These are phyloP conservation scores for Rhabditoides inermis DNA, from an alignment of 2,888 invertebrate species.

Conservation along the genomic window DNA sequence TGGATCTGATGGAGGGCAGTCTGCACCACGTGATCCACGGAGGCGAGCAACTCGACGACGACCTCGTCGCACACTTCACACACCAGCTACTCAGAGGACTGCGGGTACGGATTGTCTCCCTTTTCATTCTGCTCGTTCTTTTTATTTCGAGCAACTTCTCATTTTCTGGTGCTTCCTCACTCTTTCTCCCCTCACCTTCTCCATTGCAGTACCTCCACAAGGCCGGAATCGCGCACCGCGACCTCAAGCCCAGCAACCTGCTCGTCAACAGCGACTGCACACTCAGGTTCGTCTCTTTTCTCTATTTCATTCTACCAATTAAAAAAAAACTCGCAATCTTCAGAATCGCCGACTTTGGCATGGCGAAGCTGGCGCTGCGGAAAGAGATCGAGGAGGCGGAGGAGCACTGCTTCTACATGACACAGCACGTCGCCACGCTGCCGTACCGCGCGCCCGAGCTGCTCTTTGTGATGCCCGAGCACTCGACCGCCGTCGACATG, in stretches of 20 bases:
- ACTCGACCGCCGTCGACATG: conserved; percentile 48
- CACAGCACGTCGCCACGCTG: conserved; percentile 46
- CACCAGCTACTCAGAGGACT: conserved; percentile 42
- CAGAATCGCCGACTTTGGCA: conserved; percentile 9
- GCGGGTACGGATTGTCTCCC: conserved; percentile 11
- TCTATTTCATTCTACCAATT: conserved; percentile 36
- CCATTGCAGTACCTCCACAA: conserved; percentile 46
- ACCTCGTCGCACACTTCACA: conserved; percentile 33
- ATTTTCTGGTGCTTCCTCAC: no score
- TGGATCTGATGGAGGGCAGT: conserved; percentile 48
- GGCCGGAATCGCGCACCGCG: conserved; percentile 46
- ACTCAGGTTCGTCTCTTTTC: conserved; percentile 46
- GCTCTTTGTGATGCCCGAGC: conserved; percentile 45
- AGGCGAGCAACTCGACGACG: conserved; percentile 33
- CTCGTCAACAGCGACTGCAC: conserved; percentile 39
- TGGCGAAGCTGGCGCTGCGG: conserved; percentile 40
- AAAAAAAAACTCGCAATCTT: no score
- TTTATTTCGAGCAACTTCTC: no score
- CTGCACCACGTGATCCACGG: conserved; percentile 47
- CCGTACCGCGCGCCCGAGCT: conserved; percentile 48
- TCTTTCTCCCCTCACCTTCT: no score
- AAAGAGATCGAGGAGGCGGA: conserved; percentile 38
- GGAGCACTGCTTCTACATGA: conserved; percentile 50
- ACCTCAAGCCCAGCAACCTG: conserved; percentile 46
- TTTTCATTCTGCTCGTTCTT: no score